phyloP scores from a whole-genome alignment of 92 coral and sea anemone species.

The Ricordea florida region DNA sequence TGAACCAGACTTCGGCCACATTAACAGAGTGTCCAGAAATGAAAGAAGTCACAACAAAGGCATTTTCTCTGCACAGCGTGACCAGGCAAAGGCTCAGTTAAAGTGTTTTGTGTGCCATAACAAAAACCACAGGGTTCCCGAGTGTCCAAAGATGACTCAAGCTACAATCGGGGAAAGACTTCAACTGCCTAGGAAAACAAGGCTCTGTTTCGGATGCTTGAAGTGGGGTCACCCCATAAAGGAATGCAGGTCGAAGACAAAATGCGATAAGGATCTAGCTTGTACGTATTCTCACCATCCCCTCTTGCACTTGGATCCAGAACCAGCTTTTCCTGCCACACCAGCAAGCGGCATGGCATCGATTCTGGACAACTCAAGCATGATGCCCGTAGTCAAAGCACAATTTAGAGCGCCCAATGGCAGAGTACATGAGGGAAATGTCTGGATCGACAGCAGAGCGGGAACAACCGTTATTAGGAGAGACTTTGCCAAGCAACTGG shows the following conservation, averaged over 20 bases:
- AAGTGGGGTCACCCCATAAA: slow-evolving; percentile 23
- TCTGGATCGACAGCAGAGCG: slow-evolving; percentile 53
- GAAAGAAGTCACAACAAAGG: background rate
- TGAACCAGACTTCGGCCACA: slow-evolving; percentile 51
- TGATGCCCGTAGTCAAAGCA: slow-evolving; percentile 59
- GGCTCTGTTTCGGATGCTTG: slow-evolving; percentile 3
- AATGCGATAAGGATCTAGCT: slow-evolving; percentile 32
- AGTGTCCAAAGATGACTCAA: slow-evolving; percentile 25
- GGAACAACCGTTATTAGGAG: too few relatives aligned
- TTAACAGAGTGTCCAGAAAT: slow-evolving; percentile 9
- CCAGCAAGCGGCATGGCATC: slow-evolving; percentile 17
- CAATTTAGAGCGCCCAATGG: slow-evolving; percentile 56
- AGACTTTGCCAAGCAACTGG: too few relatives aligned
- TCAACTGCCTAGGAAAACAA: background rate
- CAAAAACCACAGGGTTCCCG: slow-evolving; percentile 37
- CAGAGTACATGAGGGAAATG: slow-evolving; percentile 45
- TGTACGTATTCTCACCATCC: slow-evolving; percentile 46
- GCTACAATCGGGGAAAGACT: slow-evolving; percentile 8
- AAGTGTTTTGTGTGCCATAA: slow-evolving; percentile 32
- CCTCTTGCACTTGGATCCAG: slow-evolving; percentile 44
- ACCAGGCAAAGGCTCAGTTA: background rate
- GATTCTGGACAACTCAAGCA: slow-evolving; percentile 21
- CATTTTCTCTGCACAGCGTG: background rate
- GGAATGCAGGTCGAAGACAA: slow-evolving; percentile 44
- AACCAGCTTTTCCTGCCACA: background rate